These are phyloP conservation scores for Lasioglossum marginatum DNA, from an alignment of 2,888 invertebrate species.

Conservation along the genomic window DNA sequence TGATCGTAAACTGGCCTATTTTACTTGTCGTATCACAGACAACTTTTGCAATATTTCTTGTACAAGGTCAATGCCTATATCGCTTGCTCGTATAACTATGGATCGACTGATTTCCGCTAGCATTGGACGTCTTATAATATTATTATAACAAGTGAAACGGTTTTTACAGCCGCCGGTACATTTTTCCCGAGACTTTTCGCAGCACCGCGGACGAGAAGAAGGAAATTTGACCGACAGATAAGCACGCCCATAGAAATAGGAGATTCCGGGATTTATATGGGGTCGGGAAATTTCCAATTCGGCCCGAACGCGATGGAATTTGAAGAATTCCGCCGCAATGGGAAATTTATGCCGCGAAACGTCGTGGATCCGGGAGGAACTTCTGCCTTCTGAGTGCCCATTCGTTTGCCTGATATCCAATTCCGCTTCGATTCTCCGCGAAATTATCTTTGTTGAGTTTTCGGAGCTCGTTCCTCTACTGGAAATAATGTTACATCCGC, in stretches of 20 bases:
- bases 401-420: constrained; percentile 19
- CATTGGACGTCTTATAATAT: neutral
- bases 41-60: neutral
- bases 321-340: constrained; percentile 13
- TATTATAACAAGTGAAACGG: neutral
- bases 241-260: constrained; percentile 14
- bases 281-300: constrained; percentile 22
- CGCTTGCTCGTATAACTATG: neutral
- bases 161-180: neutral
- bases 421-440: neutral
- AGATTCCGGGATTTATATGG: constrained; percentile 7
- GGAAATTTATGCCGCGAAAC: constrained; percentile 25
- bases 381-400: constrained; percentile 5
- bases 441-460: constrained; percentile 25
- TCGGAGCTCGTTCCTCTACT: neutral
- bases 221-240: constrained; percentile 1
- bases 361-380: constrained; percentile 12
- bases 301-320: constrained; percentile 1
- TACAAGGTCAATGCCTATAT: neutral
- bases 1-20: neutral
- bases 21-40: neutral
- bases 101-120: neutral
- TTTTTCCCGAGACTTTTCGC: neutral
- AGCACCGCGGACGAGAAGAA: neutral
- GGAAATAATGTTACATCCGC: neutral